Conservation (phyloP, 1,140 invertebrate species). For the Rhopalosiphum padi region DNA sequence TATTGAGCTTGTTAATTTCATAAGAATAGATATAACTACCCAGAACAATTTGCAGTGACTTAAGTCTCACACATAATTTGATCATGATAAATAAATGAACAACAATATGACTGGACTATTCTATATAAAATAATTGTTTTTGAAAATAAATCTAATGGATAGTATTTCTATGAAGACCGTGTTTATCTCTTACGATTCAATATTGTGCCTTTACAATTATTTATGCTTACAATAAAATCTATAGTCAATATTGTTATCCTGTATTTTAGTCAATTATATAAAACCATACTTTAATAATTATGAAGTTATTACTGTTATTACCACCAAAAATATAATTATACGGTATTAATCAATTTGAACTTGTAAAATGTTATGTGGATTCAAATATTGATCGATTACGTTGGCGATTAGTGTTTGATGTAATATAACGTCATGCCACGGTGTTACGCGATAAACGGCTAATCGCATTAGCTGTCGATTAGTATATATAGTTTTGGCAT, state of each 20-base stretch:
- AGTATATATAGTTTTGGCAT: background rate
- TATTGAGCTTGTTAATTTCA: background rate
- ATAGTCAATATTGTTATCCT: background rate
- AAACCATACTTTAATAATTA: background rate
- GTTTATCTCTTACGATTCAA: background rate
- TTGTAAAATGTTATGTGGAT: background rate
- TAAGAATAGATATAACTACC: background rate
- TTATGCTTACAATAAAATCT: background rate
- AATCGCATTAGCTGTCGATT: background rate
- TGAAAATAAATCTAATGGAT: background rate
- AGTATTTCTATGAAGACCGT: background rate
- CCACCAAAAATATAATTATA: too few relatives aligned
- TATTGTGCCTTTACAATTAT: too few relatives aligned
- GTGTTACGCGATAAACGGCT: background rate
- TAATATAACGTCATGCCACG: background rate
- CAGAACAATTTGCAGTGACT: background rate
- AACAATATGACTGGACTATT: background rate
- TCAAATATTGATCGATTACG: background rate
- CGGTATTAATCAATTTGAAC: background rate
- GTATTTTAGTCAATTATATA: too few relatives aligned
- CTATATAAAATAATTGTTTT: background rate
- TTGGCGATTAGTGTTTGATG: too few relatives aligned
- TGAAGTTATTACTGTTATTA: background rate
- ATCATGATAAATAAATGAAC: background rate
- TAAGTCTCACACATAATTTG: background rate